A percentile compares a stretch with the other conserved stretches of the same genome.
Evolutionary conservation across 1,140 invertebrate species (phyloP).

Genomic region (Pseudomyrmex concolor): DNA sequence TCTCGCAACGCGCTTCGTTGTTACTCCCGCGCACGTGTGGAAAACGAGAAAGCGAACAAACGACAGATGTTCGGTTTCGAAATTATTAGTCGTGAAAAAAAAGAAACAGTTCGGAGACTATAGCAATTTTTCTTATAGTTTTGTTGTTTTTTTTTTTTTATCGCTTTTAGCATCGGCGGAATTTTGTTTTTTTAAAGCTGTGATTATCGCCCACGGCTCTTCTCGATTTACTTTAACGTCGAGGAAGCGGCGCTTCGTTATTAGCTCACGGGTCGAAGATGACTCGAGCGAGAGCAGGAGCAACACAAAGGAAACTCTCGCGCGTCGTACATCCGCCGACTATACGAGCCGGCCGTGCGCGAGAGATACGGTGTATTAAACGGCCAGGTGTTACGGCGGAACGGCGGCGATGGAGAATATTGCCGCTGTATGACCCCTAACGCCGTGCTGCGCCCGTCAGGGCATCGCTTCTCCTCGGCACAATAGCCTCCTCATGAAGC

Average conservation of each 20-base stretch:
- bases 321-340: conserved; percentile 28
- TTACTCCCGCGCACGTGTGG: conserved; percentile 40
- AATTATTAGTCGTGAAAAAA: no score
- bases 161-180: neutral
- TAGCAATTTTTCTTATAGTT: no score
- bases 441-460: conserved; percentile 68
- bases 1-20: conserved; percentile 27
- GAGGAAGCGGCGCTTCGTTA: conserved; percentile 40
- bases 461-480: conserved; percentile 64
- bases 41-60: conserved; percentile 45
- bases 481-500: conserved; percentile 51
- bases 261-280: conserved; percentile 40
- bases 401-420: conserved; percentile 69
- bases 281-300: conserved; percentile 35
- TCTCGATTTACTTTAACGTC: conserved; percentile 13
- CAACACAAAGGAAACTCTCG: conserved; percentile 31
- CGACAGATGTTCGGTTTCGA: conserved; percentile 5
- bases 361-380: conserved; percentile 77
- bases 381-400: conserved; percentile 73
- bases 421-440: conserved; percentile 63
- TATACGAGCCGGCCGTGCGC: conserved; percentile 60
- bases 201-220: conserved; percentile 4
- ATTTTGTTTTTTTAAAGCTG: neutral
- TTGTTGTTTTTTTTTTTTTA: no score
- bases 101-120: no score